phyloP scores from a whole-genome alignment of 2,113 vertebrate genomes.

The Donacobius atricapilla region DNA sequence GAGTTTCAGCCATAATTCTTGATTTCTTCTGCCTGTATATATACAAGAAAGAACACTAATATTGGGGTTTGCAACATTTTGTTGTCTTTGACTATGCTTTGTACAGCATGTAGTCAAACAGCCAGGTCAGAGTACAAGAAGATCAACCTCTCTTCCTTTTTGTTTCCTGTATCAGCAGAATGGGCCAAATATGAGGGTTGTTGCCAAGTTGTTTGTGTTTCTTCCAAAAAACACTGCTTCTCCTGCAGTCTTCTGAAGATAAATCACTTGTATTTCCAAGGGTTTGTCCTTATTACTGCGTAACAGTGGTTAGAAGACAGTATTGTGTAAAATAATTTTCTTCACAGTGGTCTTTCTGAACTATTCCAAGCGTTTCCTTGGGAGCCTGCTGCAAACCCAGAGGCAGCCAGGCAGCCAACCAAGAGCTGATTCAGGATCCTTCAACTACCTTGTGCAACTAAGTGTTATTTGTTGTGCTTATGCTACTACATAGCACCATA shows the following conservation, averaged over 20 bases:
- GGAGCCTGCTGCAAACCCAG: not conserved
- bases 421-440: not conserved
- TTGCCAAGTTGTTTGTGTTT: not conserved
- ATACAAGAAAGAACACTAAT: not conserved
- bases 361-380: conserved; percentile 22
- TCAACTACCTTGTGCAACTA: not conserved
- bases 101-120: not conserved
- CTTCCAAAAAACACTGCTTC: not conserved
- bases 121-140: not conserved
- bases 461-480: not conserved
- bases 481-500: not conserved
- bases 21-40: not conserved
- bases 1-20: not conserved
- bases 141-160: not conserved
- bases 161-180: not conserved
- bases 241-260: not conserved
- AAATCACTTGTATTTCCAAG: not conserved
- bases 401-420: not conserved
- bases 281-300: not conserved
- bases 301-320: not conserved
- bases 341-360: not conserved
- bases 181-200: not conserved
- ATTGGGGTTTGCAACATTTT: not conserved
- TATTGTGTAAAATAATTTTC: not conserved
- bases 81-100: not conserved